phyloP scores from a whole-genome alignment of 2,797 vertebrate genomes.

The Rhodeus uyekii region DNA sequence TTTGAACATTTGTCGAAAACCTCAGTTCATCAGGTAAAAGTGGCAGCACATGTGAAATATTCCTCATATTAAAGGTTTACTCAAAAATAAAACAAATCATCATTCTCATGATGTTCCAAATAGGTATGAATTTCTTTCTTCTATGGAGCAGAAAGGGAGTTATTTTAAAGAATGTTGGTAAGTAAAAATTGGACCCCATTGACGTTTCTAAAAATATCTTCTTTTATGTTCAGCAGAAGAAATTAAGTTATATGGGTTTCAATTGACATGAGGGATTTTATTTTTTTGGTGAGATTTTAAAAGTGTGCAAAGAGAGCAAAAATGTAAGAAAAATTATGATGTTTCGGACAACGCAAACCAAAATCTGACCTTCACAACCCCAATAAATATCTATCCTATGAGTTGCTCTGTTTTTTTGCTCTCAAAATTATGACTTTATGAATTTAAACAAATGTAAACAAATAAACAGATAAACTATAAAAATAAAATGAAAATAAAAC shows the following conservation, averaged over 20 bases:
- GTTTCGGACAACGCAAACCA: neutral
- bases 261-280: neutral
- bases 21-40: too few species aligned
- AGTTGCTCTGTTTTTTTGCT: neutral
- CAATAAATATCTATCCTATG: neutral
- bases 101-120: neutral
- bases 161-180: neutral
- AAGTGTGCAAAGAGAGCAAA: neutral
- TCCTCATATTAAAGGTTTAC: neutral
- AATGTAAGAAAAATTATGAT: neutral
- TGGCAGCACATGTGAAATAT: neutral
- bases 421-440: neutral
- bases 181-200: neutral
- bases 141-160: neutral
- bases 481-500: neutral
- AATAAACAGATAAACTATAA: neutral
- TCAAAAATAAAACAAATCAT: neutral
- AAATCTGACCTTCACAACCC: neutral
- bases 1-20: too few species aligned
- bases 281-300: neutral
- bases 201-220: neutral
- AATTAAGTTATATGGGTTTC: neutral
- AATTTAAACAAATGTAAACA: neutral
- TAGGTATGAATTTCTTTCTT: neutral
- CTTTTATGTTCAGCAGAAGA: neutral